A percentile compares a stretch with the other conserved stretches of the same genome.
These are phyloP conservation scores for Gymnoscopelus braueri DNA, from an alignment of 2,797 vertebrate species.

Conservation along the genomic window DNA sequence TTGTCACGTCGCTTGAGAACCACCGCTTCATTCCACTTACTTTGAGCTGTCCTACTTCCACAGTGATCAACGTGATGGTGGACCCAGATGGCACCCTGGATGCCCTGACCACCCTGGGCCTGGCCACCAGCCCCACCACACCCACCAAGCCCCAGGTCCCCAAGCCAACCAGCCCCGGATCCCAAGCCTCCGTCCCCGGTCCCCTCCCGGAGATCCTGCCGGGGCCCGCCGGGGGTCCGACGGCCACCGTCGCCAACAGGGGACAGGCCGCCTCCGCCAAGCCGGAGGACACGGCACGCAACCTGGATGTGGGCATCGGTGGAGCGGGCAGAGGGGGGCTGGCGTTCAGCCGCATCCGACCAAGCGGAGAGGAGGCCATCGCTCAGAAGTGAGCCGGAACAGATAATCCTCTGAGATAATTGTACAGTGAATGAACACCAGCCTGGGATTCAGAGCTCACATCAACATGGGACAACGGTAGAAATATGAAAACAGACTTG, in stretches of 20 bases:
- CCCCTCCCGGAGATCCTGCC: conserved; percentile 68
- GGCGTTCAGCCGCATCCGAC: conserved; percentile 88
- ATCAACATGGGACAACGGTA: conserved; percentile 14
- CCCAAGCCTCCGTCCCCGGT: conserved; percentile 71
- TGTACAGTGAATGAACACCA: conserved; percentile 36
- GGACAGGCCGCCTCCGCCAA: conserved; percentile 63
- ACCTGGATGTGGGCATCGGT: conserved; percentile 70
- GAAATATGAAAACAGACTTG: conserved; percentile 13
- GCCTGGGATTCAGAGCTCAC: conserved; percentile 18
- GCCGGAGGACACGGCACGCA: conserved; percentile 74
- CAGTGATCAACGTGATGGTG: conserved; percentile 97
- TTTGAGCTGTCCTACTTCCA: conserved; percentile 4
- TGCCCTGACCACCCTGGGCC: conserved; percentile 88
- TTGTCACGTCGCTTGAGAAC: too few species aligned
- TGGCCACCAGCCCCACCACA: conserved; percentile 82
- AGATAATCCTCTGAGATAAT: conserved; percentile 40
- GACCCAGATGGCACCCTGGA: conserved; percentile 97
- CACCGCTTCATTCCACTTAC: not conserved
- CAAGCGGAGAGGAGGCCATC: conserved; percentile 89
- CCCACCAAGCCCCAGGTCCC: conserved; percentile 66
- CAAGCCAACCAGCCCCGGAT: conserved; percentile 70
- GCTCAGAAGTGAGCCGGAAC: conserved; percentile 84
- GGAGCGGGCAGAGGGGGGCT: conserved; percentile 72
- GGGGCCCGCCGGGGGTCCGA: conserved; percentile 64
- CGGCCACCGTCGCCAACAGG: conserved; percentile 60